Percentiles rank a stretch among this genome's conserved stretches.
phyloP scores from a whole-genome alignment of 2,888 invertebrate species.

The Gymnocheta viridis region DNA sequence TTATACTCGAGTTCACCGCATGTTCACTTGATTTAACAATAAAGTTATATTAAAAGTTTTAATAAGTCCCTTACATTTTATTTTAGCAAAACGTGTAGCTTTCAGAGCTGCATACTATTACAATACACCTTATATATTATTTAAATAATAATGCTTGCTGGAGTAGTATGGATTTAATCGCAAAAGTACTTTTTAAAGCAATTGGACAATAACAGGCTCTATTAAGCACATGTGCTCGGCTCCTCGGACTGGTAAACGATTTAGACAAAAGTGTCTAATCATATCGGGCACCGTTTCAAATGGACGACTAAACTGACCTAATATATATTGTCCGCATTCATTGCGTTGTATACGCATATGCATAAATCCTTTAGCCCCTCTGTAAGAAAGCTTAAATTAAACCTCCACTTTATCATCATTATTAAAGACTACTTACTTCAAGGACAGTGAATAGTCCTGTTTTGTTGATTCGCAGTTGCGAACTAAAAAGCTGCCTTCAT shows the following conservation, averaged over 20 bases:
- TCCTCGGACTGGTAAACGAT: slow-evolving; percentile 95
- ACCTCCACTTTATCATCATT: neutral
- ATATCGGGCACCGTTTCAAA: slow-evolving; percentile 97
- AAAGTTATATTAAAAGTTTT: too few relatives aligned
- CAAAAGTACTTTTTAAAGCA: slow-evolving; percentile 83
- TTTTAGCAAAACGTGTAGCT: too few relatives aligned
- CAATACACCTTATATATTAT: too few relatives aligned
- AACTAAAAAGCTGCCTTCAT: slow-evolving; percentile 96
- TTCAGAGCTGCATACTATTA: too few relatives aligned
- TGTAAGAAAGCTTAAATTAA: slow-evolving; percentile 79
- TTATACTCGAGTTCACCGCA: too few relatives aligned
- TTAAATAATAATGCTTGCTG: slow-evolving; percentile 35
- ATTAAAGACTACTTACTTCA: slow-evolving; percentile 89
- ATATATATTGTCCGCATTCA: slow-evolving; percentile 90
- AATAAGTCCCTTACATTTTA: too few relatives aligned
- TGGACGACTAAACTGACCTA: slow-evolving; percentile 96
- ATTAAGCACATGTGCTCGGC: slow-evolving; percentile 98
- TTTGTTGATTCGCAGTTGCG: slow-evolving; percentile 96
- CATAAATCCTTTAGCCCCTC: slow-evolving; percentile 97
- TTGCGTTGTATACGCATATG: slow-evolving; percentile 96
- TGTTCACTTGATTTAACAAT: too few relatives aligned
- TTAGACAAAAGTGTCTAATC: slow-evolving; percentile 95
- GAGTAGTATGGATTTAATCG: slow-evolving; percentile 22
- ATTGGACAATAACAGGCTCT: slow-evolving; percentile 94
- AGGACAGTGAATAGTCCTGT: slow-evolving; percentile 95